Percentiles rank a stretch among this genome's conserved stretches.
Conservation (phyloP, 2,888 invertebrate genomes). For the Heliconius cydno region DNA sequence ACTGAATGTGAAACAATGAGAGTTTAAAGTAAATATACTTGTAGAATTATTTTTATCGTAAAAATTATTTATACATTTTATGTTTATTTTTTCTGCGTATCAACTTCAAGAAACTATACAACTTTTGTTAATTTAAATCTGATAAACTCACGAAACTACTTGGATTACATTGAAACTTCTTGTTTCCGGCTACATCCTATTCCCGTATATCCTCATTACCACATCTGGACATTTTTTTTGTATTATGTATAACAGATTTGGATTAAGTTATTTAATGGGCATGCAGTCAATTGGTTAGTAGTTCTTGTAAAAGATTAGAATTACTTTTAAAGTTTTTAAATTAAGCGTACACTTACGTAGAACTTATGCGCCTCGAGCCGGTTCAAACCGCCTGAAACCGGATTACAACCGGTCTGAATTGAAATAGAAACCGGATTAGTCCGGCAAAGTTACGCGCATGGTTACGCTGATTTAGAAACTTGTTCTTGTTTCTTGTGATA, state of each 20-base stretch:
- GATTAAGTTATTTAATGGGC: neutral
- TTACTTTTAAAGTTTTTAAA: constrained; percentile 12
- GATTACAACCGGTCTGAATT: constrained; percentile 65
- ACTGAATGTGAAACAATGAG: constrained; percentile 20
- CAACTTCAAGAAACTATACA: too few relatives aligned
- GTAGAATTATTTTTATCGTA: neutral
- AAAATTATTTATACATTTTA: too few relatives aligned
- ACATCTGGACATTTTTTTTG: neutral
- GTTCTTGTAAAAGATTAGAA: neutral
- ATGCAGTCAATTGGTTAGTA: neutral
- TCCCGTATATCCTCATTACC: neutral
- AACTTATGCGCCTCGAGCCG: constrained; percentile 49
- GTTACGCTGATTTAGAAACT: constrained; percentile 79
- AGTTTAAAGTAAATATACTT: neutral
- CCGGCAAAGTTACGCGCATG: constrained; percentile 75
- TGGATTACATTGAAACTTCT: too few relatives aligned
- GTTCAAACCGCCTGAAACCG: constrained; percentile 64
- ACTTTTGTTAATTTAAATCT: too few relatives aligned
- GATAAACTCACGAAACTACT: too few relatives aligned
- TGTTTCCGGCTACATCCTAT: too few relatives aligned
- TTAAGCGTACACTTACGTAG: constrained; percentile 33
- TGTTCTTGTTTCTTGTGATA: constrained; percentile 69
- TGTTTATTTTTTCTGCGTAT: too few relatives aligned
- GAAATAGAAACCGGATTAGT: constrained; percentile 73
- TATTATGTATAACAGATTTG: neutral